Evolutionary conservation across 2,113 vertebrate species (phyloP), one percentile per base, ranked within the genome.

Genomic region (Gallinago media): DNA sequence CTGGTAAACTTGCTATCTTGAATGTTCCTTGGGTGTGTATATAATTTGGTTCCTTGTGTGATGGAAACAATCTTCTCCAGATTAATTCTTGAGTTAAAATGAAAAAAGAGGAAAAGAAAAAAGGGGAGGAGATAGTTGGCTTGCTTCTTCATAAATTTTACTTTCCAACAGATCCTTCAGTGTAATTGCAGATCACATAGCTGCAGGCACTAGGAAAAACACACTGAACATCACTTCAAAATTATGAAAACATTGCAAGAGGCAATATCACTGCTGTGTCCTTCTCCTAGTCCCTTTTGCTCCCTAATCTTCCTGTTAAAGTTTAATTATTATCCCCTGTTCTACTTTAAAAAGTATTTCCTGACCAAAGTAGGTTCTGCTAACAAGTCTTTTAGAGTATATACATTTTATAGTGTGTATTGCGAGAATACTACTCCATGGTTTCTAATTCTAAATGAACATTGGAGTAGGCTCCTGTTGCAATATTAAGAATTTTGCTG

Each of bases 51-150:
- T 34, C 62, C 34, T 87, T 75, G 26, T 52, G 16, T 71, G 59
- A 54, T 29, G 7, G 65, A 93, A 94, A 61, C 13, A 0, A 23
- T 72, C 15, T 46, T 82, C n/a, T 61, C 11, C 32, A 58, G 29
- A 74, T 66, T 65, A 5, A 44, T 11, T 72, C 21, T 36, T 20
- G 26, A 40, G 22, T 63, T 34, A 2, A 65, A 85, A 94, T 79
- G 74, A 31, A n/a, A n/a, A 20, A 23, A 40, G 59, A 16, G 18
- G 23, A 23, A 23, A 10, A 16, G 29, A 58, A 21, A 14, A 4
- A 3, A 1, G 1, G 0, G 14, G 15, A 52, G 25, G 15, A 13
- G 50, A 52, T 12, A 70, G 9, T 52, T 75, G 32, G 27, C 16
- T 11, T 46, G 12, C 7, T 92, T 8, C 38, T 86, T 91, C 40